These are phyloP conservation scores for Pseudomyrmex flavicornis DNA, from an alignment of 1,140 invertebrate genomes.

Conservation along the genomic window DNA sequence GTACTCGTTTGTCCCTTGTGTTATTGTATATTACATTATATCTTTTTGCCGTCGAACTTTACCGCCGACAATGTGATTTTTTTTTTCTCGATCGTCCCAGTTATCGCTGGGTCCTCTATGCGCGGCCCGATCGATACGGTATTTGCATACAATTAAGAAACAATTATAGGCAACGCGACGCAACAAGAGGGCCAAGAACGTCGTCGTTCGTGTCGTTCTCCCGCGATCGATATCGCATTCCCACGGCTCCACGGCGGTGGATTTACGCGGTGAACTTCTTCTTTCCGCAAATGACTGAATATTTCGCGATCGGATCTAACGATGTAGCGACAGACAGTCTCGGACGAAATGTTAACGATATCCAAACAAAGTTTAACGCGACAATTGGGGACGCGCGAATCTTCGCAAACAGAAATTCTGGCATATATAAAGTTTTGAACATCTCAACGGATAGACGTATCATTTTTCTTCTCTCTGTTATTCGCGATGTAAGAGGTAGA, in stretches of 20 bases:
- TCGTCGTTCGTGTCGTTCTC: slow-evolving; percentile 8
- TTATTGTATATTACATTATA: no score
- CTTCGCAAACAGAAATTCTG: no score
- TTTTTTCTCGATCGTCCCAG: slow-evolving; percentile 17
- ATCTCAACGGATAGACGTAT: not conserved
- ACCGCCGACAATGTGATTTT: no score
- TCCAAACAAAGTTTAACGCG: slow-evolving; percentile 19
- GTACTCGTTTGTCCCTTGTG: no score
- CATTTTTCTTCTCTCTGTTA: not conserved
- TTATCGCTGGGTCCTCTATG: slow-evolving; percentile 14
- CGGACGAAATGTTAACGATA: slow-evolving; percentile 19
- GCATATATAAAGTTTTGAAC: no score
- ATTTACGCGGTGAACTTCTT: slow-evolving; percentile 22
- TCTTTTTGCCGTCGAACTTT: no score
- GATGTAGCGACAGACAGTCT: not conserved
- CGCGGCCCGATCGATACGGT: slow-evolving; percentile 50
- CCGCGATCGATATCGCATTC: slow-evolving; percentile 38
- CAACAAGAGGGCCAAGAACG: slow-evolving; percentile 21
- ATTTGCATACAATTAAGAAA: slow-evolving; percentile 62
- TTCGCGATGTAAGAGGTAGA: not conserved
- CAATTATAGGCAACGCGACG: slow-evolving; percentile 24
- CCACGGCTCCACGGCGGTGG: not conserved
- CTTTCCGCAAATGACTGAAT: not conserved
- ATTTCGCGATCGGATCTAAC: not conserved
- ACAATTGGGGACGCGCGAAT: no score